phyloP scores from a whole-genome alignment of 2,113 vertebrate species.

The Cyanoramphus novaezelandiae region DNA sequence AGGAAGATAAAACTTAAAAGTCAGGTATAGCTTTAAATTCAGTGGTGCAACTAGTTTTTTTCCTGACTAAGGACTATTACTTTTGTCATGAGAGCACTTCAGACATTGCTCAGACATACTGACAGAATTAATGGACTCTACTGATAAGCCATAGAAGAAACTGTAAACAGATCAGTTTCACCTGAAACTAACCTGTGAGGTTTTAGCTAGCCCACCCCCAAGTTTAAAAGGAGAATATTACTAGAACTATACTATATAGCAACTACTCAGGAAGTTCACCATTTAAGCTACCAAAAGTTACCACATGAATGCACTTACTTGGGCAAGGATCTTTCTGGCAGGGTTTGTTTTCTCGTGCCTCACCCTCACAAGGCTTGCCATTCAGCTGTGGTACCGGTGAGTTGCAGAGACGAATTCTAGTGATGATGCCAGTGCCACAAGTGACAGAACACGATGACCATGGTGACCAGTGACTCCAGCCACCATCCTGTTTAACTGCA shows the following conservation, averaged over 20 bases:
- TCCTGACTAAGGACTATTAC: background rate
- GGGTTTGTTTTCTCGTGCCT: slow-evolving; percentile 89
- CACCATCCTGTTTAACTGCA: slow-evolving; percentile 95
- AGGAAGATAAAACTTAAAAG: background rate
- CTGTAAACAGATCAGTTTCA: background rate
- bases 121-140: background rate
- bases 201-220: background rate
- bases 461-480: slow-evolving; percentile 98
- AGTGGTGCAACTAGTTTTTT: background rate
- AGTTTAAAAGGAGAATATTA: background rate
- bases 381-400: slow-evolving; percentile 97
- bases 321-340: slow-evolving; percentile 89
- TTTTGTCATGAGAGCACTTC: background rate
- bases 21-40: background rate
- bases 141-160: background rate
- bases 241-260: background rate
- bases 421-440: slow-evolving; percentile 91
- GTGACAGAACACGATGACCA: slow-evolving; percentile 98
- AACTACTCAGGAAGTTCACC: background rate
- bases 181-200: background rate
- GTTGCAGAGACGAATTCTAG: slow-evolving; percentile 97
- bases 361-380: slow-evolving; percentile 89
- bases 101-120: background rate
- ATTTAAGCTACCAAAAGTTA: background rate
- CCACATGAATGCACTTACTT: slow-evolving; percentile 76